Evolutionary conservation across 2,888 invertebrate species (phyloP).

Genomic region (Cryptus viduatorius): DNA sequence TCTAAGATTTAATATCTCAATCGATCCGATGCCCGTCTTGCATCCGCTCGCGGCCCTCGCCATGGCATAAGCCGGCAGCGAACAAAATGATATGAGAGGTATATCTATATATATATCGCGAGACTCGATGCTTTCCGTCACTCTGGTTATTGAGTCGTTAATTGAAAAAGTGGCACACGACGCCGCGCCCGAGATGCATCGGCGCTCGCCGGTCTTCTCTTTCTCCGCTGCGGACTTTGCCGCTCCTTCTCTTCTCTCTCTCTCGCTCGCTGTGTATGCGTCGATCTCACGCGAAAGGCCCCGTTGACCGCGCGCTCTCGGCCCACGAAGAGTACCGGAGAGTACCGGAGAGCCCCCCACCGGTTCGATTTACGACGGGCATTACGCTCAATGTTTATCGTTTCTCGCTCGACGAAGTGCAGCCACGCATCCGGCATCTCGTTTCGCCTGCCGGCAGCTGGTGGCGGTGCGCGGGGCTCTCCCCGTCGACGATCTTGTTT

Average conservation of each 20-base stretch:
- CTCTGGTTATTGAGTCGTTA: slow-evolving; percentile 62
- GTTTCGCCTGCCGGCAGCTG: neutral
- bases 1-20: too few relatives aligned
- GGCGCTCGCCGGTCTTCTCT: slow-evolving; percentile 1
- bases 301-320: slow-evolving; percentile 54
- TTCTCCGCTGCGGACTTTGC: slow-evolving; percentile 10
- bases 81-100: neutral
- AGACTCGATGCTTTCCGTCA: slow-evolving; percentile 43
- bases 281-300: slow-evolving; percentile 51
- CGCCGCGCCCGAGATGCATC: slow-evolving; percentile 43
- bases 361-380: slow-evolving; percentile 46
- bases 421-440: slow-evolving; percentile 47
- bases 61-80: too few relatives aligned
- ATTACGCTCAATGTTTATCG: slow-evolving; percentile 50
- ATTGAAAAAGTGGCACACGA: slow-evolving; percentile 63
- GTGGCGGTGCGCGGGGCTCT: too few relatives aligned
- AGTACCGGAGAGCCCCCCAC: neutral
- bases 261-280: neutral
- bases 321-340: neutral
- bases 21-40: too few relatives aligned
- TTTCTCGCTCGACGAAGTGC: slow-evolving; percentile 44
- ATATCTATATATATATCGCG: slow-evolving; percentile 7
- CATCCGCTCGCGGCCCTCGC: too few relatives aligned
- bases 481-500: too few relatives aligned
- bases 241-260: slow-evolving; percentile 6